These are phyloP conservation scores for Dreissena polymorpha DNA, from an alignment of 1,140 invertebrate genomes.

Conservation along the genomic window DNA sequence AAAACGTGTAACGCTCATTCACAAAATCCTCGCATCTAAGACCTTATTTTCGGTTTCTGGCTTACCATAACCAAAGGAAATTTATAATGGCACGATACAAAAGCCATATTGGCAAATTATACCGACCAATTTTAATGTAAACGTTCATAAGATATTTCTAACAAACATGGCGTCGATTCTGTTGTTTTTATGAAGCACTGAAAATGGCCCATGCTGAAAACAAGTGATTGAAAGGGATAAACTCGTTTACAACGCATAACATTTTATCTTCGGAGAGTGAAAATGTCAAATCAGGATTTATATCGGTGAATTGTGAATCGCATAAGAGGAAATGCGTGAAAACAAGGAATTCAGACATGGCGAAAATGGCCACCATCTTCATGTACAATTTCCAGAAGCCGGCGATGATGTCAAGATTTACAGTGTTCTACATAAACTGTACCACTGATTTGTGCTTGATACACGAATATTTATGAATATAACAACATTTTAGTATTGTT, in stretches of 20 bases:
- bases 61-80: not conserved
- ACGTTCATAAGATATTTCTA: not conserved
- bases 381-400: not conserved
- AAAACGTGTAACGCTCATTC: conserved; percentile 39
- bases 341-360: not conserved
- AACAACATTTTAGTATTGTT: too few species aligned
- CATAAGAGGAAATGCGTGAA: too few species aligned
- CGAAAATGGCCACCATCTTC: conserved; percentile 3
- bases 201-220: conserved; percentile 3
- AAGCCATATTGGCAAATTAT: not conserved
- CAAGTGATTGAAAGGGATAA: not conserved
- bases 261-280: too few species aligned
- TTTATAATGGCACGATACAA: not conserved
- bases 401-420: not conserved
- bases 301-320: too few species aligned
- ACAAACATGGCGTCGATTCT: conserved; percentile 46
- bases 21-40: not conserved
- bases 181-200: conserved; percentile 31
- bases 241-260: too few species aligned
- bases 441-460: too few species aligned
- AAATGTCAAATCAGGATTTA: too few species aligned
- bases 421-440: too few species aligned
- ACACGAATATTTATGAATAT: too few species aligned
- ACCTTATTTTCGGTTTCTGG: not conserved
- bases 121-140: not conserved